Conservation (phyloP, 2,888 invertebrate species). For the Trichogramma dendrolimi region DNA sequence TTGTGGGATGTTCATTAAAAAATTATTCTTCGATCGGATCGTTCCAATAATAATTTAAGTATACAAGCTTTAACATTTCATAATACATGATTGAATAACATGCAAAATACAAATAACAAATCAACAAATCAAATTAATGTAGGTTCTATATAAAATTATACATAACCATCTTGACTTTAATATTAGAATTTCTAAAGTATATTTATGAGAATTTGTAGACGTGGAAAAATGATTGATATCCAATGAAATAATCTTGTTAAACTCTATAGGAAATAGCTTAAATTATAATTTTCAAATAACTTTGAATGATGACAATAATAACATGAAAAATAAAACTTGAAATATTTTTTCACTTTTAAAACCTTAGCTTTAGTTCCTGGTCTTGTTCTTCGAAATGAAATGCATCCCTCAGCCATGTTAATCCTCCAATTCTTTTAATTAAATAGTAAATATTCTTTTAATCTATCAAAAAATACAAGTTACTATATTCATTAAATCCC, state of each 20-base stretch:
- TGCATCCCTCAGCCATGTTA: conserved; percentile 82
- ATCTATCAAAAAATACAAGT: too few species aligned
- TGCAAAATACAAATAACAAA: not conserved
- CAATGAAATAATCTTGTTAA: conserved; percentile 9
- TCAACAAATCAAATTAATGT: too few species aligned
- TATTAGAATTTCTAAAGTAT: not conserved
- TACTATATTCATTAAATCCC: too few species aligned
- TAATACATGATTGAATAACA: not conserved
- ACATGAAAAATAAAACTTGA: not conserved
- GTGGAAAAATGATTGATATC: conserved; percentile 29
- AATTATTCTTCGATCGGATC: not conserved
- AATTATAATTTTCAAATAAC: too few species aligned
- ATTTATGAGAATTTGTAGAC: not conserved
- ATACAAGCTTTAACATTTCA: not conserved
- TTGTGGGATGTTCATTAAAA: too few species aligned
- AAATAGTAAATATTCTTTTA: too few species aligned
- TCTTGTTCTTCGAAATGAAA: conserved; percentile 81
- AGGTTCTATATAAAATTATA: too few species aligned
- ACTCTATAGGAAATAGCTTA: not conserved
- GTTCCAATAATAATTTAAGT: not conserved
- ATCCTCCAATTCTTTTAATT: conserved; percentile 56
- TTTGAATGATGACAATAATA: not conserved
- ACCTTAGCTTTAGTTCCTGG: conserved; percentile 89
- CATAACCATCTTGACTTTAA: too few species aligned
- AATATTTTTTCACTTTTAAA: conserved; percentile 33